Conservation (phyloP, 2,113 vertebrate genomes). For the Anarrhichthys ocellatus region DNA sequence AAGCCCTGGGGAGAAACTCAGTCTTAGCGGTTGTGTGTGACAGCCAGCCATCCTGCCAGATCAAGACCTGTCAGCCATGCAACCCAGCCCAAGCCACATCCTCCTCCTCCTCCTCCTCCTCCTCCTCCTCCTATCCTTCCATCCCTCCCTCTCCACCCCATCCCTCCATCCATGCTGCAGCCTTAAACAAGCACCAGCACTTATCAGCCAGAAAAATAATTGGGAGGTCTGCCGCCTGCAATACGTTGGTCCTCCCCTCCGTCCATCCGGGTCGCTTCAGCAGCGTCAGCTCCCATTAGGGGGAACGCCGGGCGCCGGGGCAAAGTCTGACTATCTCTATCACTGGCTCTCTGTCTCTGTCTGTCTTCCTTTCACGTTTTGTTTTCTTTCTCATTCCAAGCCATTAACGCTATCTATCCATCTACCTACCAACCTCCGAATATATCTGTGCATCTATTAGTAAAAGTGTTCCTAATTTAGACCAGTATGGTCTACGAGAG, state of each 20-base stretch:
- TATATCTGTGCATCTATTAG: background rate
- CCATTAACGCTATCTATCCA: constrained; percentile 19
- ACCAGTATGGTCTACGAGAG: background rate
- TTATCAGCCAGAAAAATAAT: constrained; percentile 86
- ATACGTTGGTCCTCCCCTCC: constrained; percentile 72
- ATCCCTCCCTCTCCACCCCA: constrained; percentile 37
- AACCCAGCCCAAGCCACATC: constrained; percentile 57
- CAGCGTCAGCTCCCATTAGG: constrained; percentile 80
- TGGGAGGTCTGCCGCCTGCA: constrained; percentile 80
- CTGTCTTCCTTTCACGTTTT: constrained; percentile 23
- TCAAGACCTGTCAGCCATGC: constrained; percentile 81
- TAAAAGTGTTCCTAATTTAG: background rate
- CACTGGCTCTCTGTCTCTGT: constrained; percentile 38
- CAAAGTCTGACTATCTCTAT: constrained; percentile 67
- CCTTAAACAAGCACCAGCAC: constrained; percentile 80
- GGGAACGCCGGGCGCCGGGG: constrained; percentile 38
- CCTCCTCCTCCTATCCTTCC: constrained; percentile 16
- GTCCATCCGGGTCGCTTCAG: constrained; percentile 77
- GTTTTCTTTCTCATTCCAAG: constrained; percentile 1
- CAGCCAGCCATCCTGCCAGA: constrained; percentile 79
- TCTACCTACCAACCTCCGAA: background rate
- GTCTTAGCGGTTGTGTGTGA: constrained; percentile 72
- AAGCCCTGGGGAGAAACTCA: constrained; percentile 69
- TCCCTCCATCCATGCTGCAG: constrained; percentile 58
- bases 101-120: constrained; percentile 22